Evolutionary conservation across 2,113 vertebrate species (phyloP).

Genomic region (Oxyruncus cristatus): DNA sequence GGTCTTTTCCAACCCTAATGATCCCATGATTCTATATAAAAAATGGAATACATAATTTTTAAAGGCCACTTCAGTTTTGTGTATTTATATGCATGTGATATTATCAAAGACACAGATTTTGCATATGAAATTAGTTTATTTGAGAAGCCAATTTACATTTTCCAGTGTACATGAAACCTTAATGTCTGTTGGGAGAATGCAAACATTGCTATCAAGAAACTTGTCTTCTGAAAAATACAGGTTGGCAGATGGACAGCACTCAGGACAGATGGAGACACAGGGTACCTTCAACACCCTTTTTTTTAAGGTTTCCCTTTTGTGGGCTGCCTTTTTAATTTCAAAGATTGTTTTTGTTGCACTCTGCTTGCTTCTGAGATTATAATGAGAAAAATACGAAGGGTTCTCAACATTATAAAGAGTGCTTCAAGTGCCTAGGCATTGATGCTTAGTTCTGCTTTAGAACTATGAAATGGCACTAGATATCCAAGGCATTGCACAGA

Average conservation of each 20-base stretch:
- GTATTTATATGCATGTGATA: neutral
- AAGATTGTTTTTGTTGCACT: neutral
- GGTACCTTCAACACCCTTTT: neutral
- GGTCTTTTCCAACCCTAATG: neutral
- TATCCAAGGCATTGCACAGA: neutral
- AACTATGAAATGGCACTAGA: neutral
- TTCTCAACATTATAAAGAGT: neutral
- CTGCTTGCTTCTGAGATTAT: neutral
- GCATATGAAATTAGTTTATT: neutral
- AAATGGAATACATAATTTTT: neutral
- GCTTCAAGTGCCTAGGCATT: neutral
- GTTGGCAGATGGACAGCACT: neutral
- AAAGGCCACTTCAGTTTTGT: neutral
- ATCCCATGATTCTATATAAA: neutral
- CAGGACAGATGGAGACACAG: neutral
- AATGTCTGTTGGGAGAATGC: neutral
- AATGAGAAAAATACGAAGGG: neutral
- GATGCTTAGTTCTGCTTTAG: neutral
- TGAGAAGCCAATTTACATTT: neutral
- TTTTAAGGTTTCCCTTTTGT: neutral
- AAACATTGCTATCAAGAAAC: neutral
- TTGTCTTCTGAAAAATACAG: neutral
- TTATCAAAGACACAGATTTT: neutral
- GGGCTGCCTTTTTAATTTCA: neutral
- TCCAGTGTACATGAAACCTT: neutral